Conservation (phyloP, 1,140 invertebrate species). For the Diachasma alloeum region DNA sequence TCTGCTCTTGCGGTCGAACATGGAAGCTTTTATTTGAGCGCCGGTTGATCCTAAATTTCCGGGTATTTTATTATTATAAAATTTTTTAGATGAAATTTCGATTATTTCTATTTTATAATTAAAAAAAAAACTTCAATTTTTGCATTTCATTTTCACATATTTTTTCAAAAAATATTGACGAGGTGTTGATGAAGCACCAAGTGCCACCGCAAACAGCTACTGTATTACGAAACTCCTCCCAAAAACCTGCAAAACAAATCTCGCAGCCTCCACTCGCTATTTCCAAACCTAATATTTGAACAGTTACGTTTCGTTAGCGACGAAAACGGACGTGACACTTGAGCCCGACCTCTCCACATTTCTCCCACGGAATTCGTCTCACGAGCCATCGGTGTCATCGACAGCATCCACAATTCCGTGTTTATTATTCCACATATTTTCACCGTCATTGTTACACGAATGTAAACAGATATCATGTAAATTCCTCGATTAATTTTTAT, state of each 20-base stretch:
- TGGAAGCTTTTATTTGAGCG: no score
- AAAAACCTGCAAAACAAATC: neutral
- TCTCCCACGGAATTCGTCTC: neutral
- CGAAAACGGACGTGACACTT: neutral
- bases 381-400: neutral
- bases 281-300: slow-evolving; percentile 60
- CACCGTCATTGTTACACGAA: neutral
- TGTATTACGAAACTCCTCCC: slow-evolving; percentile 43
- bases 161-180: slow-evolving; percentile 1
- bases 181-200: slow-evolving; percentile 25
- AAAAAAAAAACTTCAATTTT: no score
- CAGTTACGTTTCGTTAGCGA: slow-evolving; percentile 28
- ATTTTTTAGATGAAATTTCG: no score
- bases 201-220: slow-evolving; percentile 50
- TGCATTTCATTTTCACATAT: neutral
- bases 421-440: neutral
- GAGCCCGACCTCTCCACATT: neutral
- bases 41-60: no score
- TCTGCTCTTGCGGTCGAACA: no score
- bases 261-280: slow-evolving; percentile 39
- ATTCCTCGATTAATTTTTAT: neutral
- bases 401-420: neutral
- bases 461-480: neutral
- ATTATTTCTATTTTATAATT: no score
- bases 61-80: no score